Percentiles rank a stretch among this genome's conserved stretches.
These are phyloP conservation scores for Keiferia lycopersicella DNA, from an alignment of 2,888 invertebrate genomes.

Conservation along the genomic window DNA sequence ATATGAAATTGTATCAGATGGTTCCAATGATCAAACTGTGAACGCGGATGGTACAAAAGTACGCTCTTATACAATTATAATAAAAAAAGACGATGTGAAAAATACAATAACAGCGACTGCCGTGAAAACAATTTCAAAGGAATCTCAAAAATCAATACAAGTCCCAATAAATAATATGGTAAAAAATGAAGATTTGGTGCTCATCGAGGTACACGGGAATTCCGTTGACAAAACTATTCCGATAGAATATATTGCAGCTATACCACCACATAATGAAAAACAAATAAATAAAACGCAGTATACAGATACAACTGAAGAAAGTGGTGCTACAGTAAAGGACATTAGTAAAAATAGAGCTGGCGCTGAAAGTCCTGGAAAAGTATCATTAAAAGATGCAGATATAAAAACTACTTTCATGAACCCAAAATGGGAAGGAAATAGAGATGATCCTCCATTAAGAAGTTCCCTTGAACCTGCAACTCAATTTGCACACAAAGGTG, in stretches of 20 bases:
- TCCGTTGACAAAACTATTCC: neutral
- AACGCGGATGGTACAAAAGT: neutral
- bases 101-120: neutral
- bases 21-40: neutral
- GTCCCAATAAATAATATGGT: conserved; percentile 1
- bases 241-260: neutral
- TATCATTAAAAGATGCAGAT: neutral
- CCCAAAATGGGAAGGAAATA: neutral
- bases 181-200: conserved; percentile 1
- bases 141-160: neutral
- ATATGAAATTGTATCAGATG: neutral
- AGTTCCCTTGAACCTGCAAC: too few species aligned
- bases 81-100: neutral
- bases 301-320: neutral
- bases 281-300: neutral
- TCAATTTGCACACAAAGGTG: conserved; percentile 46
- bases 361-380: neutral
- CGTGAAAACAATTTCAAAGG: neutral
- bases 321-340: neutral
- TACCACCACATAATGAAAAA: neutral
- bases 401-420: neutral
- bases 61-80: conserved; percentile 4
- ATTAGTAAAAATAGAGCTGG: too few species aligned
- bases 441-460: neutral
- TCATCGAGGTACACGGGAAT: neutral